phyloP scores from a whole-genome alignment of 2,797 vertebrate species.

The Parambassis ranga region DNA sequence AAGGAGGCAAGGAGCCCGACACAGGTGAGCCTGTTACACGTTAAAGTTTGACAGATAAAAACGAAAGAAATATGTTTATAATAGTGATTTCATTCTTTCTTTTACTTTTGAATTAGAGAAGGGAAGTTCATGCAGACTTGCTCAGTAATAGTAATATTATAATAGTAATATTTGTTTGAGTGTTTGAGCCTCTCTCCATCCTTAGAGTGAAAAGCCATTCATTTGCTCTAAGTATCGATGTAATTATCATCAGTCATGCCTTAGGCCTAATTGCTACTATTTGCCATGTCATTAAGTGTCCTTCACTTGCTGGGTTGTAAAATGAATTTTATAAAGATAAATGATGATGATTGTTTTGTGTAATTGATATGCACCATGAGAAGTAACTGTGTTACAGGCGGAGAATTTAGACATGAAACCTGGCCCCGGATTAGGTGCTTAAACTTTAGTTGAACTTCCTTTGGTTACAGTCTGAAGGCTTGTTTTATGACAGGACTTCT shows the following conservation, averaged over 20 bases:
- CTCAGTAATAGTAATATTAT: too few species aligned
- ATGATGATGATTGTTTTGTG: too few species aligned
- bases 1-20: conserved; percentile 45
- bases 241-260: too few species aligned
- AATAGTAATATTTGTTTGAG: too few species aligned
- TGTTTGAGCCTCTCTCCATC: neutral
- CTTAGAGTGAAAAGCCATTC: neutral
- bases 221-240: too few species aligned
- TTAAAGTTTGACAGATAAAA: conserved; percentile 26
- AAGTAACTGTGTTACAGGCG: neutral
- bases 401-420: neutral
- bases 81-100: too few species aligned
- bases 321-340: too few species aligned
- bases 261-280: too few species aligned
- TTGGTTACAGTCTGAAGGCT: neutral
- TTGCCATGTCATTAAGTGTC: too few species aligned
- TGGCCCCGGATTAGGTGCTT: neutral
- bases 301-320: too few species aligned
- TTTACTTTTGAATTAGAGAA: too few species aligned
- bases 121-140: too few species aligned
- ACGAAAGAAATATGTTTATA: neutral
- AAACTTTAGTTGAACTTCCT: conserved; percentile 7
- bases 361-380: neutral
- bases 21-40: conserved; percentile 46
- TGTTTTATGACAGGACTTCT: conserved; percentile 25